Base-by-base conservation (phyloP, 2,888 invertebrate species). In the Spisula solida region DNA sequence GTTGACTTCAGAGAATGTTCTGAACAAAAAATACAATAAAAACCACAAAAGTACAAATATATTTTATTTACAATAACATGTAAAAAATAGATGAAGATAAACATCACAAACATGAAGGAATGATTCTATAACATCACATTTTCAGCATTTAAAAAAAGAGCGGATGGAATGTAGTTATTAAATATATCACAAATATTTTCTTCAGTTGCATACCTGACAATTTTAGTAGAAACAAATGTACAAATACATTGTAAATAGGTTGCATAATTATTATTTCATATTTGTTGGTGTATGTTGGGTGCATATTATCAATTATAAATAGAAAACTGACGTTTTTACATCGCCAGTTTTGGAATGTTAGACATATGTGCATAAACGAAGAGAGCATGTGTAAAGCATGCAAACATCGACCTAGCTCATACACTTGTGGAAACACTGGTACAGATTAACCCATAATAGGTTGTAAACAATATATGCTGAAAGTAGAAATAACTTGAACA, bases 41-140 rank as follows among this genome's bases (percentile, higher is more conserved):
- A 16, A 20, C 25, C 25, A 66, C 60, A 25, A 14, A 25, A 25
- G 14, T 31, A 70, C 70, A 75, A 75, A 75, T 75, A 66, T 75
- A 25, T 75, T 83, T 83, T 75, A 75, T 83, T 83, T 75, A 83
- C 41, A 83, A 75, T 83, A 83, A 83, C 83, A 83, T 75, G 75
- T 75, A 83, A 83, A 75, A 66, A 82, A 75, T 31, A 75, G 70
- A 75, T 70, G 80, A 75, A 48, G 70, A 70, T 31, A 70, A 83
- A 83, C 83, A 70, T 75, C 16, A 75, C 16, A 60, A 83, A 83
- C 83, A 83, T 70, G 70, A 31, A 8, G 41, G 75, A 70, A 66
- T 82, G 82, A 82, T 70, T 60, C 20, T 47, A 41, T 41, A 70
- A 83, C 83, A 83, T 51, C 29, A 75, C 29, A 75, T 34, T 34